Evolutionary conservation across 2,888 invertebrate genomes (phyloP).

Genomic region (Muschampia plurimacula): DNA sequence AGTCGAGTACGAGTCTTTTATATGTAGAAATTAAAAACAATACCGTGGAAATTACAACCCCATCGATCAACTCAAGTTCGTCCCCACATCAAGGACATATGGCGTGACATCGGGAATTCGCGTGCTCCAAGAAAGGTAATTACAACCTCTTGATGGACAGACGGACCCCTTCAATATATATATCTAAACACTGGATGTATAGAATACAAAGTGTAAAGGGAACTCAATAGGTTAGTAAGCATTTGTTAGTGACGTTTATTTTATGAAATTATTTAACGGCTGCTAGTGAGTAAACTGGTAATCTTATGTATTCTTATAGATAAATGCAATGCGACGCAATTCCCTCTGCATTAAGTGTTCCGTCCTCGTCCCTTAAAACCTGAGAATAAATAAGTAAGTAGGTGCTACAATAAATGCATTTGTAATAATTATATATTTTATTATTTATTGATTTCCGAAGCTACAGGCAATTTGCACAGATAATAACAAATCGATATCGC

Average conservation of each 20-base stretch:
- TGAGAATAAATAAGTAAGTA: background rate
- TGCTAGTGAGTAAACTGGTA: too few species aligned
- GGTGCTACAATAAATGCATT: background rate
- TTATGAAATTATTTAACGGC: too few species aligned
- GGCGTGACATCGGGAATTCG: slow-evolving; percentile 80
- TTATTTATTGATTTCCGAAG: slow-evolving; percentile 1
- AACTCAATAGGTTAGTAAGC: too few species aligned
- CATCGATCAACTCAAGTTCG: slow-evolving; percentile 52
- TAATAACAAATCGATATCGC: slow-evolving; percentile 24
- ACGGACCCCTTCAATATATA: slow-evolving; percentile 64
- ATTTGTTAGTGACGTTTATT: too few species aligned
- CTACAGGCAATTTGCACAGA: background rate
- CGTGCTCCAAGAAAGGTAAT: slow-evolving; percentile 71
- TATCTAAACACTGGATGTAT: slow-evolving; percentile 23
- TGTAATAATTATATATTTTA: background rate
- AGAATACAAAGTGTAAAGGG: background rate
- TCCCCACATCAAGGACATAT: slow-evolving; percentile 74
- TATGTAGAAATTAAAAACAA: background rate
- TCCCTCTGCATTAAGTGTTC: background rate
- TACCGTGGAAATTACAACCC: background rate
- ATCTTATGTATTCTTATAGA: too few species aligned
- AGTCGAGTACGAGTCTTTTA: too few species aligned
- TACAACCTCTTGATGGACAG: slow-evolving; percentile 76
- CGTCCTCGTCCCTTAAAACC: background rate
- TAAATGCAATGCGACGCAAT: too few species aligned